A percentile compares a stretch with the other conserved stretches of the same genome.
Evolutionary conservation across 2,888 invertebrate genomes (phyloP).

Genomic region (Drosophila prostipennis): DNA sequence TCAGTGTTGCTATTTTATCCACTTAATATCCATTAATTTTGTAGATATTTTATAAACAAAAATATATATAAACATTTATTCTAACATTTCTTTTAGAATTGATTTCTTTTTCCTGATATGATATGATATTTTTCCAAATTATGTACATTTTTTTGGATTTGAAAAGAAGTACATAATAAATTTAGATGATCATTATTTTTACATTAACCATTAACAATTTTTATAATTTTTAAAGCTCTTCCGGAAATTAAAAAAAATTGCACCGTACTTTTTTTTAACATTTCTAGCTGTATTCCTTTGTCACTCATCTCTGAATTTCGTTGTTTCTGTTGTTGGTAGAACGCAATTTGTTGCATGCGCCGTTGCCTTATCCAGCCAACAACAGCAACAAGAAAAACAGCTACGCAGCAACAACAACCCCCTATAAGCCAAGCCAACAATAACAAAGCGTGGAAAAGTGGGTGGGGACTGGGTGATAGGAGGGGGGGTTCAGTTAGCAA

Average conservation of each 20-base stretch:
- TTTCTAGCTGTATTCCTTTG: slow-evolving; percentile 2
- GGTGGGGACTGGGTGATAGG: not conserved
- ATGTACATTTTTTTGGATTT: not conserved
- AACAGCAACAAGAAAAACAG: slow-evolving; percentile 17
- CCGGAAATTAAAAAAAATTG: not conserved
- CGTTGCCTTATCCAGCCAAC: slow-evolving; percentile 31
- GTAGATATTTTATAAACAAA: not conserved
- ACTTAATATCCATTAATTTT: too few species aligned
- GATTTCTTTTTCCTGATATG: not conserved
- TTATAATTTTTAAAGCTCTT: too few species aligned
- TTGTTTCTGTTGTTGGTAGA: slow-evolving; percentile 31
- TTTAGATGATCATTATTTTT: too few species aligned
- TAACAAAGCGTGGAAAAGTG: slow-evolving; percentile 15
- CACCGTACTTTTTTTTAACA: not conserved
- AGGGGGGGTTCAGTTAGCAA: slow-evolving; percentile 20
- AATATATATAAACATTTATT: not conserved
- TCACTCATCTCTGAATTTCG: slow-evolving; percentile 9
- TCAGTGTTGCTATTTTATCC: not conserved
- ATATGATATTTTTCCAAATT: not conserved
- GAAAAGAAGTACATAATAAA: too few species aligned
- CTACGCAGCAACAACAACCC: slow-evolving; percentile 34
- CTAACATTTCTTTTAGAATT: not conserved
- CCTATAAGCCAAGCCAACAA: slow-evolving; percentile 17
- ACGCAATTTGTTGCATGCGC: slow-evolving; percentile 53
- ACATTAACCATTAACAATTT: too few species aligned